Base-by-base conservation (phyloP, 2,888 invertebrate species). In the Aphodius sticticus region DNA sequence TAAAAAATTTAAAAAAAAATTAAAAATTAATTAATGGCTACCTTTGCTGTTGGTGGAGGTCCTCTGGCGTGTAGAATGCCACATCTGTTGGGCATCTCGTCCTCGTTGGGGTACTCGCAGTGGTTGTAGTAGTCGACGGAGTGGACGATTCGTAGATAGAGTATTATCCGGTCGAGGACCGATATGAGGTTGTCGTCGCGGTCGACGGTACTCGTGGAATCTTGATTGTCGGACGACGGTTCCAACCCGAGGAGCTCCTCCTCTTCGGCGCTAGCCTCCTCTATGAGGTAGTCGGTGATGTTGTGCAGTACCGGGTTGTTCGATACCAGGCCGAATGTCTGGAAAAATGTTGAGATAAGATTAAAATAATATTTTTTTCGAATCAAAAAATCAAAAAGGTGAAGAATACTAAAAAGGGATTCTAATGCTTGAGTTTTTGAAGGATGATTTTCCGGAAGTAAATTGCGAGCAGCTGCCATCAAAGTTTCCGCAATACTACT, bases 111-210 rank as follows among this genome's bases (percentile, higher is more conserved):
- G 90, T 99, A 99, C 87, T 99, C 99, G 87, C 97, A 98, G 87
- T 98, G 98, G 90, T 99, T 99, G 90, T 99, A 99, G 89, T 97
- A 99, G 89, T 99, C 99, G 77, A 99, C 96, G 0, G 99, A 99
- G 89, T 99, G 99, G 0, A 99, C 99, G 74, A 99, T 92, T 76
- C 99, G 93, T 85, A 99, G 90, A 88, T 99, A 99, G 77, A 99
- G 89, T 76, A 99, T 93, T 81, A 99, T 92, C 76, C 95, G 93
- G 86, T 94, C 94, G 77, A 94, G 86, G 80, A 96, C 97, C 81
- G 93, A 91, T 81, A 95, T 91, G 36, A 96, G 89, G 69, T 91
- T 90, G 72, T 94, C 93, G 87, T 96, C 96, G 83, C 95, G 90
- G 85, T 96, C 96, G 12, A 96, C 90, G 6, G 86, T 85, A 0